Evolutionary conservation across 2,888 invertebrate genomes (phyloP).

Genomic region (Aporophyla nigra): DNA sequence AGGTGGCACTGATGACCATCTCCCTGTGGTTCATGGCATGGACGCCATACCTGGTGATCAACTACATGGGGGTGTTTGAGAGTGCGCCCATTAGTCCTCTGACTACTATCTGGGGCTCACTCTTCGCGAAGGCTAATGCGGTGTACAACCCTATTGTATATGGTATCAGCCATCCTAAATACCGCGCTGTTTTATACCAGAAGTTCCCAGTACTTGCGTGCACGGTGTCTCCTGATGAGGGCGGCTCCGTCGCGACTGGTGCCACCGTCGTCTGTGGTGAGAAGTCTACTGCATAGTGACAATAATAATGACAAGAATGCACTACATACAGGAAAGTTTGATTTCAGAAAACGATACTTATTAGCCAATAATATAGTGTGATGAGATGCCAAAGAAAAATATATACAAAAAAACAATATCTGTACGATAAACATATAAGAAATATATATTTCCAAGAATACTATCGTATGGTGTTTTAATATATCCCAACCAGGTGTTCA

Average conservation of each 20-base stretch:
- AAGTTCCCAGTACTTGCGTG: conserved; percentile 95
- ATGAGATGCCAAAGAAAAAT: background rate
- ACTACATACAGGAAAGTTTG: background rate
- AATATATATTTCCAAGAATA: background rate
- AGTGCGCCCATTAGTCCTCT: conserved; percentile 94
- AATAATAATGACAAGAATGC: background rate
- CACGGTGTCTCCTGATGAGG: conserved; percentile 91
- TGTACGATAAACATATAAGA: background rate
- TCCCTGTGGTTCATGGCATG: conserved; percentile 97
- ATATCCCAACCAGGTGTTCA: background rate
- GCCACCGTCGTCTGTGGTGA: conserved; percentile 93
- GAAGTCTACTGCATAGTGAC: conserved; percentile 89
- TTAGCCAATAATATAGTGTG: background rate
- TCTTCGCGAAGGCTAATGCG: conserved; percentile 97
- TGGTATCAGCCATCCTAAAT: conserved; percentile 96
- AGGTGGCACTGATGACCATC: conserved; percentile 97
- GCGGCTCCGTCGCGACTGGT: conserved; percentile 92
- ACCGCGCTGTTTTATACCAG: conserved; percentile 94
- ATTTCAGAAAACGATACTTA: background rate
- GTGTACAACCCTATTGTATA: conserved; percentile 98
- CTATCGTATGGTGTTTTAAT: background rate
- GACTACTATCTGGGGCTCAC: conserved; percentile 96
- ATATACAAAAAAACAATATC: background rate
- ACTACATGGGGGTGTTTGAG: conserved; percentile 95
- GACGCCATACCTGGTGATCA: conserved; percentile 97